Evolutionary conservation across 2,113 vertebrate genomes (phyloP), one percentile per base, ranked within the genome.

Genomic region (Anarrhichthys ocellatus): DNA sequence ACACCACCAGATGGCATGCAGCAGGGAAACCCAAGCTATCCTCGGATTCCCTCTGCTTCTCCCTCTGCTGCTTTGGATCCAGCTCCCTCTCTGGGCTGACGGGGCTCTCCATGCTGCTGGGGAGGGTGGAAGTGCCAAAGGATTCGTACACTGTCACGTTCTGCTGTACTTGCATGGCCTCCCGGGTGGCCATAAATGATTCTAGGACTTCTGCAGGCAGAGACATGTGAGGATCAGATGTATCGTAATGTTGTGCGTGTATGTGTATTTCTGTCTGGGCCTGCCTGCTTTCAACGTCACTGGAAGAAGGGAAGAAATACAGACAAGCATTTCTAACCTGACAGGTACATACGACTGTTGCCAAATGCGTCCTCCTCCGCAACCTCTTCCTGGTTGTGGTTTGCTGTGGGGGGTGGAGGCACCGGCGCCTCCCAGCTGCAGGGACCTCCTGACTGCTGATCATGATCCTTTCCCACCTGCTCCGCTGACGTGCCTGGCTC

Each of bases 91-190:
- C 94, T 9, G 94, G 94, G 54, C 92, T 94, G 27, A 88, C 85
- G 0, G 93, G 94, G 82, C 93, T 96, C 66, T 95, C 95, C 11
- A 91, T 88, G 71, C 93, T 95, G 90, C 93, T 93, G 52, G 94
- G 95, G 64, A 94, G 93, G 29, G 91, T 93, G 81, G 94, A 95
- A 10, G 95, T 96, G 81, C 95, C 95, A 5, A 95, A 95, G 6
- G 94, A 96, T 89, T 96, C 95, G 20, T 96, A 96, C 36, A 96
- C 94, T 0, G 95, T 96, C 88, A 95, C 94, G 6, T 94, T 95
- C 90, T 96, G 95, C 85, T 96, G 96, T 2, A 95, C 91, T 61
- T 96, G 94, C 94, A 96, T 95, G 70, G 95, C 95, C 76, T 96
- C 95, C 6, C 95, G 91, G 0, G 95, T 96, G 69, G 95, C 95